A percentile compares a stretch with the other conserved stretches of the same genome.
These are phyloP conservation scores for Bombycilla garrulus DNA, from an alignment of 2,113 vertebrate genomes.

Conservation along the genomic window DNA sequence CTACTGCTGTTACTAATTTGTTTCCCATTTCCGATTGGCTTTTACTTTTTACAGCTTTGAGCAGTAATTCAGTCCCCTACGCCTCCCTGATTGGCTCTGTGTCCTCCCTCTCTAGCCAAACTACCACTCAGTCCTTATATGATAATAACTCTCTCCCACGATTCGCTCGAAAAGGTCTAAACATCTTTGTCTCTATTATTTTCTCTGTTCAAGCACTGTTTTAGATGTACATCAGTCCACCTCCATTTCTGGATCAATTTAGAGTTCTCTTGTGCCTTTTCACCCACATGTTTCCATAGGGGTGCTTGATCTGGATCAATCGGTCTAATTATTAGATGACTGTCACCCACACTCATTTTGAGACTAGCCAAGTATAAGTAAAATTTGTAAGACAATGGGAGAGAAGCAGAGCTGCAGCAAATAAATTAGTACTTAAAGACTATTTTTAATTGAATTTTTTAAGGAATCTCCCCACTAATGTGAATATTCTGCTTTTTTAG, in stretches of 20 bases:
- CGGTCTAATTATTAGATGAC: conserved; percentile 10
- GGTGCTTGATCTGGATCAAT: conserved; percentile 79
- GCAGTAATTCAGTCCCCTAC: conserved; percentile 85
- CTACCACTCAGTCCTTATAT: conserved; percentile 82
- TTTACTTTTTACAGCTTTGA: conserved; percentile 86
- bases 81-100: conserved; percentile 84
- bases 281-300: conserved; percentile 65
- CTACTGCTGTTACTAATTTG: conserved; percentile 80
- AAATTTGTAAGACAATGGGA: conserved; percentile 17
- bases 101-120: conserved; percentile 88
- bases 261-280: conserved; percentile 64
- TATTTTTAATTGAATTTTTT: conserved; percentile 12
- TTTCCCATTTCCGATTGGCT: conserved; percentile 84
- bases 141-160: conserved; percentile 86
- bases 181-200: conserved; percentile 84
- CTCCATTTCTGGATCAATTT: conserved; percentile 69
- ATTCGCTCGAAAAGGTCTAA: conserved; percentile 85
- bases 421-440: neutral
- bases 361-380: neutral
- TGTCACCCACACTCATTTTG: conserved; percentile 24
- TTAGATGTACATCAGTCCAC: conserved; percentile 79
- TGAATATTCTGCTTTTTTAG: neutral
- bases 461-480: neutral
- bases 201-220: conserved; percentile 81
- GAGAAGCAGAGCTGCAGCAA: neutral